phyloP scores from a whole-genome alignment of 2,113 vertebrate species.

The Caloenas nicobarica region DNA sequence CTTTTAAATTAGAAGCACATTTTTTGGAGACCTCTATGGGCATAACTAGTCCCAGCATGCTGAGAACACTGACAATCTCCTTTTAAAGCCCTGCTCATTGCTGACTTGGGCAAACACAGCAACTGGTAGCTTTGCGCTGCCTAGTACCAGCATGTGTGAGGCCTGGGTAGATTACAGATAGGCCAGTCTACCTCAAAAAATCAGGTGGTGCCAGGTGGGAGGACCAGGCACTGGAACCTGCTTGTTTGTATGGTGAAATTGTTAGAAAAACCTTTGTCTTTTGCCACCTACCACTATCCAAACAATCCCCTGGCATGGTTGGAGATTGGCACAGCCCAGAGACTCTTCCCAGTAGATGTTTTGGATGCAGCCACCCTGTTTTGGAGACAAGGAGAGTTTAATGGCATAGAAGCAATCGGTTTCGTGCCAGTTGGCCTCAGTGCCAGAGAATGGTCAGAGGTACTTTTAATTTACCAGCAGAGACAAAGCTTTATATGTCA shows the following conservation, averaged over 20 bases:
- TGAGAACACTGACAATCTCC: conserved; percentile 13
- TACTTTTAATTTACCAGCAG: not conserved
- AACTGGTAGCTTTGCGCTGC: not conserved
- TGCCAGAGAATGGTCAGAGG: not conserved
- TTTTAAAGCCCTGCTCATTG: conserved; percentile 40
- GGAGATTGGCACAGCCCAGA: not conserved
- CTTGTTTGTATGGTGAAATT: not conserved
- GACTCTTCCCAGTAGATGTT: not conserved
- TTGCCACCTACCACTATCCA: not conserved
- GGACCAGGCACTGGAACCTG: not conserved
- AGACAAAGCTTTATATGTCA: not conserved
- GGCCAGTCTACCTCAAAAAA: not conserved
- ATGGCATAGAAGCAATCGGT: not conserved
- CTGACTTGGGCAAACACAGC: not conserved
- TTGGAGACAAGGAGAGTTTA: not conserved
- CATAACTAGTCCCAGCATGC: not conserved
- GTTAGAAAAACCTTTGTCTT: not conserved
- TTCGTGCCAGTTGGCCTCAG: not conserved
- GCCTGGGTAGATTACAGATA: not conserved
- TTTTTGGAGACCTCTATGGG: conserved; percentile 1
- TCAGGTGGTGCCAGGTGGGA: not conserved
- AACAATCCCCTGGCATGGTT: not conserved
- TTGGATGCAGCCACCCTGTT: not conserved
- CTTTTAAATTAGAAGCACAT: conserved; percentile 51
- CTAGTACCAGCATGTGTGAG: not conserved